phyloP scores from a whole-genome alignment of 2,888 invertebrate genomes.

The Candidula unifasciata region DNA sequence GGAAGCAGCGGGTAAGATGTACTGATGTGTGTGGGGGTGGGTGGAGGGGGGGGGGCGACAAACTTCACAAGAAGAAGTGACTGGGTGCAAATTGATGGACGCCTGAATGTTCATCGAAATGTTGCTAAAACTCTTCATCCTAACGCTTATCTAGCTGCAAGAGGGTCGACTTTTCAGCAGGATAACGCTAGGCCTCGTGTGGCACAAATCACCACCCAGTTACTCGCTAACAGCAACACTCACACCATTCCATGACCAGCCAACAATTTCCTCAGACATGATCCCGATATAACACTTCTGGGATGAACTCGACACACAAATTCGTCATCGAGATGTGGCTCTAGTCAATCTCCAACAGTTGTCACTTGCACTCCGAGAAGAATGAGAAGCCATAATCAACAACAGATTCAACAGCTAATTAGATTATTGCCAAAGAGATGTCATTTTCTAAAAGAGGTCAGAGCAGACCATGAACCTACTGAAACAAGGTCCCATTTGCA shows the following conservation, averaged over 20 bases:
- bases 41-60: no score
- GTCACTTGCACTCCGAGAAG: not conserved
- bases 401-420: not conserved
- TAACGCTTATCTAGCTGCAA: not conserved
- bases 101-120: no score
- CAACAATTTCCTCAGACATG: not conserved
- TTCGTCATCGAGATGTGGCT: not conserved
- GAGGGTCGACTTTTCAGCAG: not conserved
- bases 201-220: not conserved
- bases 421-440: not conserved
- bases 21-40: no score
- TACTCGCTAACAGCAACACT: not conserved
- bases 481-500: no score
- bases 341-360: not conserved
- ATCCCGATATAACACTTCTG: not conserved
- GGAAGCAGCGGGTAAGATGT: no score
- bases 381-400: not conserved
- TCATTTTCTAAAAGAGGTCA: not conserved
- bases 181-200: not conserved
- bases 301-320: slow-evolving; percentile 9
- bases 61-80: no score
- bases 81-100: no score
- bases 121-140: no score
- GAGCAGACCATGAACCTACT: not conserved
- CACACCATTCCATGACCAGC: not conserved